A percentile compares a stretch with the other conserved stretches of the same genome.
Evolutionary conservation across 2,888 invertebrate species (phyloP).

Genomic region (Pherbina coryleti): DNA sequence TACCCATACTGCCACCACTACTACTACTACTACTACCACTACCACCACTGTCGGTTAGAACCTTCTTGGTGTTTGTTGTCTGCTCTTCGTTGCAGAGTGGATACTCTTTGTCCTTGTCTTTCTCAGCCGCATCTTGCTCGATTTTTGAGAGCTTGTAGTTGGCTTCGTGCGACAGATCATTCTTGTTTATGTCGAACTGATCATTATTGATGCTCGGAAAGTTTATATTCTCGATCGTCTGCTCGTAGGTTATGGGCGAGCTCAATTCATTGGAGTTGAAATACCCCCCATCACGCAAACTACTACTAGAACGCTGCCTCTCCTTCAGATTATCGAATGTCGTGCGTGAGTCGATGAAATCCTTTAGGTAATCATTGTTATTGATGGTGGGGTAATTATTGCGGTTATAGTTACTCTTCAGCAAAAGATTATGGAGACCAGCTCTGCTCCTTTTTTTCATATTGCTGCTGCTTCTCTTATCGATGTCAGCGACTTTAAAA

Average conservation of each 20-base stretch:
- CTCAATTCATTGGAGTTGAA: background rate
- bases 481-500: background rate
- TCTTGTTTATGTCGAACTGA: slow-evolving; percentile 52
- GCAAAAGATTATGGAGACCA: background rate
- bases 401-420: slow-evolving; percentile 9
- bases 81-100: too few relatives aligned
- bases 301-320: background rate
- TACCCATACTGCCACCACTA: too few relatives aligned
- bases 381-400: background rate
- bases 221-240: slow-evolving; percentile 9
- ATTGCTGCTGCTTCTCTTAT: background rate
- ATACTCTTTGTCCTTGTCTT: background rate
- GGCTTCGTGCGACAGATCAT: slow-evolving; percentile 67
- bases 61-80: too few relatives aligned
- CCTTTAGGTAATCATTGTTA: background rate
- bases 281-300: background rate
- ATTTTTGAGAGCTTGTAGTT: slow-evolving; percentile 68
- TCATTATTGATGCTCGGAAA: slow-evolving; percentile 47
- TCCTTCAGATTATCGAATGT: background rate
- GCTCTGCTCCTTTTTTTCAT: background rate
- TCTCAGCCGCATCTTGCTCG: slow-evolving; percentile 65
- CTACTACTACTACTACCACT: too few relatives aligned
- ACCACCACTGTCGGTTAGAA: too few relatives aligned
- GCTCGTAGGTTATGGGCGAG: background rate
- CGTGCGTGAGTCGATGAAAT: background rate